These are phyloP conservation scores for Heterodera schachtii DNA, from an alignment of 1,140 invertebrate species.

Conservation along the genomic window DNA sequence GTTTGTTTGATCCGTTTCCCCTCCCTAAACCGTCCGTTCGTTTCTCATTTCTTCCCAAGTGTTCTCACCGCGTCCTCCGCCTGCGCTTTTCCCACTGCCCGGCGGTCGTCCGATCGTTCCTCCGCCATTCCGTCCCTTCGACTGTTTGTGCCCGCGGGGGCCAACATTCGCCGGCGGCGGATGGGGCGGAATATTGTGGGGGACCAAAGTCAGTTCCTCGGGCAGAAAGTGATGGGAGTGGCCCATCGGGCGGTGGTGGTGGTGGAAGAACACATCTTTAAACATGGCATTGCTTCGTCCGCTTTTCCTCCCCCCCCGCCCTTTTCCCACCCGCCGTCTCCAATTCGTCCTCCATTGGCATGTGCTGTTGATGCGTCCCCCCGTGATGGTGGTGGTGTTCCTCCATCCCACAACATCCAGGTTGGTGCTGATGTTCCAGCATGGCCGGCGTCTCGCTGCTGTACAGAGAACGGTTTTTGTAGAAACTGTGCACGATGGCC, in stretches of 20 bases:
- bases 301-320: not conserved
- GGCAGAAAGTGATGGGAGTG: not conserved
- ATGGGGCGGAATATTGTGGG: not conserved
- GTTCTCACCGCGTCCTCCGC: not conserved
- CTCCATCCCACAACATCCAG: slow-evolving; percentile 17
- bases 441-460: slow-evolving; percentile 4
- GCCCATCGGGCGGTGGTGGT: not conserved
- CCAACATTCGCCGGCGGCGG: not conserved
- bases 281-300: not conserved
- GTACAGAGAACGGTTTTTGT: slow-evolving; percentile 36
- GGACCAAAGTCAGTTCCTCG: not conserved
- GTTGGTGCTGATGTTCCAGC: not conserved
- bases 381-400: not conserved
- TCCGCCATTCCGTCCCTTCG: not conserved
- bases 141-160: not conserved
- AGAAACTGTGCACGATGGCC: slow-evolving; percentile 23
- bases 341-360: not conserved
- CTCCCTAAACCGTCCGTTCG: not conserved
- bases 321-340: not conserved
- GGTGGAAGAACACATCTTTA: not conserved
- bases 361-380: not conserved
- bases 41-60: not conserved
- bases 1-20: not conserved
- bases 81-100: not conserved
- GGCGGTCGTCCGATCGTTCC: not conserved